Conservation (phyloP, 1,140 invertebrate species). For the Zophobas morio region DNA sequence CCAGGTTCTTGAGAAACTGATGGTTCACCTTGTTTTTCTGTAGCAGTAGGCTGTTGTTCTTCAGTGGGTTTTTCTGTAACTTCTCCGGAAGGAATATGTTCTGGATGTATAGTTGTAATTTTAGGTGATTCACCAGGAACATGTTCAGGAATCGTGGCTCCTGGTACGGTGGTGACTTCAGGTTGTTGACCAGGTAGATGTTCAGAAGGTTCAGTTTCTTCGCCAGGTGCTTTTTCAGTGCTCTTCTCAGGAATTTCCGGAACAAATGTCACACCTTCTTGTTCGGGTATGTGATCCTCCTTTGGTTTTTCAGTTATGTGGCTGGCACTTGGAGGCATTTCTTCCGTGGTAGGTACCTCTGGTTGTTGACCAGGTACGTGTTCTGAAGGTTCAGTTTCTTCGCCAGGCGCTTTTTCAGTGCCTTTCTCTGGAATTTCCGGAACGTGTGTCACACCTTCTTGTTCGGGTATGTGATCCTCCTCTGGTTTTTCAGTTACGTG, state of each 20-base stretch:
- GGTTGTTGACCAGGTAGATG: background rate
- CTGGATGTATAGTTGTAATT: conserved; percentile 15
- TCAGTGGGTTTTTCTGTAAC: background rate
- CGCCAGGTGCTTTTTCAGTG: background rate
- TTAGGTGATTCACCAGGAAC: conserved; percentile 21
- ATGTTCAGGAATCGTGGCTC: background rate
- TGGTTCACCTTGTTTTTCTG: conserved; percentile 15
- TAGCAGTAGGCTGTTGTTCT: background rate
- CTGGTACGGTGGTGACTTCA: no score
- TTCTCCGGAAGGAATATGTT: conserved; percentile 8
- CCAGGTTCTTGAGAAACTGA: background rate
- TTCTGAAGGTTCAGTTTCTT: conserved; percentile 25
- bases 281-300: background rate
- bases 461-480: background rate
- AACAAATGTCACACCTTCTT: conserved; percentile 1
- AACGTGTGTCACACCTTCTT: conserved; percentile 1
- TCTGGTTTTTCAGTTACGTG: conserved; percentile 34
- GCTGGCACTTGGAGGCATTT: conserved; percentile 23
- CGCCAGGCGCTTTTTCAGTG: conserved; percentile 28
- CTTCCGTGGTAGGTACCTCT: background rate
- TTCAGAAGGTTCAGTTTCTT: conserved; percentile 3
- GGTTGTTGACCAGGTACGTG: background rate
- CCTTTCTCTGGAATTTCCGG: conserved; percentile 25
- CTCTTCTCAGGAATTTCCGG: conserved; percentile 20
- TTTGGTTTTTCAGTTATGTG: conserved; percentile 32